Conservation (phyloP, 2,888 invertebrate genomes). For the Tetramorium bicarinatum region DNA sequence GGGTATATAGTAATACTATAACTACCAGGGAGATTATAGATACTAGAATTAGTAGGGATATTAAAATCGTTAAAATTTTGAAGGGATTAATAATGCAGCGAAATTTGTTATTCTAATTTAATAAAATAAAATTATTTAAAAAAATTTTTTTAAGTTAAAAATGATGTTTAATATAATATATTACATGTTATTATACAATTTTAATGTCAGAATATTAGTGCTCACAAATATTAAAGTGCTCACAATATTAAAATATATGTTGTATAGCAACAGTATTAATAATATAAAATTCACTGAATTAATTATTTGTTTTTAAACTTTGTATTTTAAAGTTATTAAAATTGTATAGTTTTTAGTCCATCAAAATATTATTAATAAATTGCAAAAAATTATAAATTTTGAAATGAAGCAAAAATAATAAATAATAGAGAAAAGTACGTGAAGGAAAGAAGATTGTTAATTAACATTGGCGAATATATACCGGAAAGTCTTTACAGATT, state of each 20-base stretch:
- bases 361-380: not conserved
- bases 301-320: not conserved
- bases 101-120: not conserved
- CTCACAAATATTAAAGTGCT: no score
- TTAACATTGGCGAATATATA: not conserved
- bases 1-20: not conserved
- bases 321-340: not conserved
- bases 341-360: not conserved
- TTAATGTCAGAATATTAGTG: no score
- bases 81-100: not conserved
- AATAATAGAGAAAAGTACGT: not conserved
- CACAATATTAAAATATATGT: no score
- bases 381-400: not conserved
- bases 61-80: not conserved
- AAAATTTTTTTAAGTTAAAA: not conserved
- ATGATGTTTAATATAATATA: not conserved
- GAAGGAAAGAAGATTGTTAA: not conserved
- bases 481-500: not conserved
- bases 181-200: no score
- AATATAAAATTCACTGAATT: no score
- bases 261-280: no score
- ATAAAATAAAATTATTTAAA: not conserved
- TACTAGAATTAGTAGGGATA: not conserved
- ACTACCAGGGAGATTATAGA: not conserved
- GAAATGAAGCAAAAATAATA: not conserved